phyloP scores from a whole-genome alignment of 2,888 invertebrate genomes.

The Mesorhabditis sp. region DNA sequence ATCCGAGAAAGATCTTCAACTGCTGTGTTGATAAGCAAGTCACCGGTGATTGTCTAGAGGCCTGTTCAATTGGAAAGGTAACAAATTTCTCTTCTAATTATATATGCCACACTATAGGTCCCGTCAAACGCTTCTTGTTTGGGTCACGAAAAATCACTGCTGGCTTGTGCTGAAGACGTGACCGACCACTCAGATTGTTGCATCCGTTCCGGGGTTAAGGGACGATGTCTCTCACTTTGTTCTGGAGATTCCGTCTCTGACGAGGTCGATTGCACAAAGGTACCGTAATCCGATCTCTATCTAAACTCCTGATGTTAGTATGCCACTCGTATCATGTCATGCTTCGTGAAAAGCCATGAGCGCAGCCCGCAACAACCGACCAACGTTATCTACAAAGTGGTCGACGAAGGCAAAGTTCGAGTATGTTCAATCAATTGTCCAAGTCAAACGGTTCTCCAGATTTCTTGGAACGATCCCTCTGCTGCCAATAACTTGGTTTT shows the following conservation, averaged over 20 bases:
- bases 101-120: constrained; percentile 7
- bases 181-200: constrained; percentile 42
- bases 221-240: constrained; percentile 34
- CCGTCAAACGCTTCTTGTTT: constrained; percentile 20
- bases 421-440: constrained; percentile 7
- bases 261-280: constrained; percentile 5
- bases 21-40: constrained; percentile 16
- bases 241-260: constrained; percentile 23
- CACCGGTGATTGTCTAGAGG: constrained; percentile 26
- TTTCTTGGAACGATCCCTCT: constrained; percentile 30
- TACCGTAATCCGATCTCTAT: neutral
- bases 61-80: constrained; percentile 30
- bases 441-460: constrained; percentile 9
- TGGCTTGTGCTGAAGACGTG: constrained; percentile 35
- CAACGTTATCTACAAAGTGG: constrained; percentile 14
- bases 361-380: constrained; percentile 21
- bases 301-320: constrained; percentile 12
- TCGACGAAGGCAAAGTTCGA: constrained; percentile 15
- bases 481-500: constrained; percentile 25
- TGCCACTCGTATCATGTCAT: constrained; percentile 29
- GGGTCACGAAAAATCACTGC: constrained; percentile 19
- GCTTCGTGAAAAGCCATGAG: constrained; percentile 27
- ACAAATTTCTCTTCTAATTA: constrained; percentile 8
- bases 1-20: constrained; percentile 11
- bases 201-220: constrained; percentile 19